Percentiles rank a stretch among this genome's conserved stretches.
Conservation (phyloP, 2,797 vertebrate genomes). For the Lindbergichthys nudifrons region DNA sequence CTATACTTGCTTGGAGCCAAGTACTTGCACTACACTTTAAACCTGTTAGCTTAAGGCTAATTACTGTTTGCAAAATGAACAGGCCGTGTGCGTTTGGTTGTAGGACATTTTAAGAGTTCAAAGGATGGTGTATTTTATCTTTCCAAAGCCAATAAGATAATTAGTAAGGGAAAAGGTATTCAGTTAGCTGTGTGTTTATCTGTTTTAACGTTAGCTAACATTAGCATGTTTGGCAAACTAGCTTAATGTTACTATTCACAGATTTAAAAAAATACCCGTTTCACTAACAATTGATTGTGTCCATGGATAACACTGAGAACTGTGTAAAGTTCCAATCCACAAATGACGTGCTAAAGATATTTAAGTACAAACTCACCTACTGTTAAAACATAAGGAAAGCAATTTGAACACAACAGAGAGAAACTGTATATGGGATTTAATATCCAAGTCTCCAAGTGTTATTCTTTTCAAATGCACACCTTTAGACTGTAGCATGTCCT, state of each 20-base stretch:
- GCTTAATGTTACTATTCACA: not conserved
- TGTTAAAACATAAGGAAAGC: too few relatives aligned
- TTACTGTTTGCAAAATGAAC: not conserved
- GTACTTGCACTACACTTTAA: not conserved
- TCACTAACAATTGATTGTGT: not conserved
- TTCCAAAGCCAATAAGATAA: not conserved
- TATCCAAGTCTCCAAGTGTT: not conserved
- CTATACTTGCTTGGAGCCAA: not conserved
- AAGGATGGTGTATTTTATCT: not conserved
- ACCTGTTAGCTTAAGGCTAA: not conserved
- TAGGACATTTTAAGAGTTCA: not conserved
- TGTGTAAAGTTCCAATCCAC: not conserved
- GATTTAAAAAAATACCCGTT: not conserved
- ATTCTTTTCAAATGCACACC: not conserved
- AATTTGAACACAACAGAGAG: not conserved
- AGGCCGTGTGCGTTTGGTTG: not conserved
- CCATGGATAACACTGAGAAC: not conserved
- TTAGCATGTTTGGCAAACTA: not conserved
- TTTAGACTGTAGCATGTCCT: not conserved
- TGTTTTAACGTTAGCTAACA: not conserved
- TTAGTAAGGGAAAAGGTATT: not conserved
- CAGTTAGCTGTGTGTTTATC: not conserved
- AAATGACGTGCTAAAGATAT: not conserved
- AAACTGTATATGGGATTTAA: not conserved
- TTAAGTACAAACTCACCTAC: not conserved